Percentiles rank a stretch among this genome's conserved stretches.
phyloP scores from a whole-genome alignment of 2,888 invertebrate genomes.

The Melieria omissa region DNA sequence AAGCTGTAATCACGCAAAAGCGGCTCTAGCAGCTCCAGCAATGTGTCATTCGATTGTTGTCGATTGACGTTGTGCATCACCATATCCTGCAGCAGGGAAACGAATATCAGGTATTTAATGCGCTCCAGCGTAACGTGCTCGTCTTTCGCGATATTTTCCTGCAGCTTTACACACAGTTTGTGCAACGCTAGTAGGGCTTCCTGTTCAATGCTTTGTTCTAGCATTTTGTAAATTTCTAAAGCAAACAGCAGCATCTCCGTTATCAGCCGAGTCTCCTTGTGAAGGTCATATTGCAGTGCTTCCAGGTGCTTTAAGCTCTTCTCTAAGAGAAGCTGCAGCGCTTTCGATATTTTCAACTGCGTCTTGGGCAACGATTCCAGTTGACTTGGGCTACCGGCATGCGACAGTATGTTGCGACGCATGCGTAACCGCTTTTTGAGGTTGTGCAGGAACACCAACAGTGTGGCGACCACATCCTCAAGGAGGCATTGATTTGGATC shows the following conservation, averaged over 20 bases:
- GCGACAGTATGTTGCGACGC: constrained; percentile 45
- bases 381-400: constrained; percentile 29
- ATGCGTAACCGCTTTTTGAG: constrained; percentile 50
- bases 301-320: constrained; percentile 47
- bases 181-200: constrained; percentile 41
- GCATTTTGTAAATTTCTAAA: constrained; percentile 38
- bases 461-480: constrained; percentile 46
- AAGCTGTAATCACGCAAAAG: constrained; percentile 49
- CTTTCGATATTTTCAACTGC: constrained; percentile 51
- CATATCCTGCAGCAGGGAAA: constrained; percentile 51
- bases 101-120: constrained; percentile 52
- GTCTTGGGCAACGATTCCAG: constrained; percentile 27
- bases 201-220: constrained; percentile 30
- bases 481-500: constrained; percentile 31
- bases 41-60: background rate
- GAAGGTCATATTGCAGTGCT: constrained; percentile 29
- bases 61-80: constrained; percentile 30
- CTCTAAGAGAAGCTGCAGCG: constrained; percentile 48
- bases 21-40: constrained; percentile 40
- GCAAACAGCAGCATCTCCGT: constrained; percentile 44
- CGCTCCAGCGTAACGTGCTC: constrained; percentile 51
- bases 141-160: constrained; percentile 37
- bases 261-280: constrained; percentile 41
- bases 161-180: constrained; percentile 40
- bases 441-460: constrained; percentile 48